A percentile compares a stretch with the other conserved stretches of the same genome.
Evolutionary conservation across 2,113 vertebrate genomes (phyloP).

Genomic region (Cranoglanis bouderius): DNA sequence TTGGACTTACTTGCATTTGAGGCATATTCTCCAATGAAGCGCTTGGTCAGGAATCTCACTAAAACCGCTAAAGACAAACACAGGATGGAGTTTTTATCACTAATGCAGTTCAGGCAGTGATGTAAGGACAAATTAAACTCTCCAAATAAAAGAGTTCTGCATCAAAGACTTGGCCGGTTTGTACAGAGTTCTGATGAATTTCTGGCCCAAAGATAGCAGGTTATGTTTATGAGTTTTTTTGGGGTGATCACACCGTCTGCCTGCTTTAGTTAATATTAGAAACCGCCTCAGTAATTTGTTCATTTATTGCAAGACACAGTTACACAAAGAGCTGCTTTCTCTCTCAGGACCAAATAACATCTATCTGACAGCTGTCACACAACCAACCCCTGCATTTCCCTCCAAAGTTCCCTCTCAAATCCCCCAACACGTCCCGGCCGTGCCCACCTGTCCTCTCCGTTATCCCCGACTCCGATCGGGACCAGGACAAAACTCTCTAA

Average conservation of each 20-base stretch:
- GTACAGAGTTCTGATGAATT: neutral
- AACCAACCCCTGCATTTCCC: conserved; percentile 10
- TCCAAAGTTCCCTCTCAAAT: conserved; percentile 4
- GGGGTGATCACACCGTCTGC: neutral
- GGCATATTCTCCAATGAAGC: conserved; percentile 77
- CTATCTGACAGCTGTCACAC: conserved; percentile 1
- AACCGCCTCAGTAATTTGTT: neutral
- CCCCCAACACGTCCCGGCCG: neutral
- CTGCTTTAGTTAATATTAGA: conserved; percentile 48
- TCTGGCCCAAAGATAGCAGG: conserved; percentile 30
- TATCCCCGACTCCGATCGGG: neutral
- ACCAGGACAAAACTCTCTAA: neutral
- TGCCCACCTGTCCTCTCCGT: neutral
- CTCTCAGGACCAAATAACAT: neutral
- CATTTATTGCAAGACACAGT: neutral
- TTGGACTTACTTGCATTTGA: conserved; percentile 75
- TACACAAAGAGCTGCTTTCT: conserved; percentile 17
- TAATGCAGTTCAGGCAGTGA: neutral
- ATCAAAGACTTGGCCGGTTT: conserved; percentile 40
- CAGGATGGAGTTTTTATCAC: conserved; percentile 18
- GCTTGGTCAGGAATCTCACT: conserved; percentile 75
- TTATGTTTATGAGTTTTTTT: conserved; percentile 25
- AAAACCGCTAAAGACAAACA: conserved; percentile 65
- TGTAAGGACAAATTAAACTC: neutral
- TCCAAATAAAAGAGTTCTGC: conserved; percentile 11